Conservation (phyloP, 2,888 invertebrate species). For the Tetranychus truncatus region DNA sequence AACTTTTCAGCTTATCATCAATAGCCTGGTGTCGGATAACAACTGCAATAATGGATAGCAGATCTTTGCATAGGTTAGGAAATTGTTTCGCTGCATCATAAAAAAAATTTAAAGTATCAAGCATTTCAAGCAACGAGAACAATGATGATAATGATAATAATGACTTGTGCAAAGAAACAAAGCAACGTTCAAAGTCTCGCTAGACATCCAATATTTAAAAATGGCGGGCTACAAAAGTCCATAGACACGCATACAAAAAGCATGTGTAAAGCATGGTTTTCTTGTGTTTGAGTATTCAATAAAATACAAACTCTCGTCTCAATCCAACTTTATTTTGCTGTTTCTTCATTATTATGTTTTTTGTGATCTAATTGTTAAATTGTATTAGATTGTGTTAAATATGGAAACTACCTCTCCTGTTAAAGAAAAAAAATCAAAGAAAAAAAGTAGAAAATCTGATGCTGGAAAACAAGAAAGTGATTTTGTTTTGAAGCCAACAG, state of each 20-base stretch:
- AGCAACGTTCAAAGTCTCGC: background rate
- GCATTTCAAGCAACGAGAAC: too few species aligned
- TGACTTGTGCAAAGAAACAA: too few species aligned
- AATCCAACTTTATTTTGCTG: too few species aligned
- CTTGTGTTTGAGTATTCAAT: too few species aligned
- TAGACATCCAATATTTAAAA: too few species aligned
- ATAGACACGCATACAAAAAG: too few species aligned
- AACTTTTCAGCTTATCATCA: constrained; percentile 12
- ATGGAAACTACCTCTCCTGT: background rate
- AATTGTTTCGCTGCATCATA: constrained; percentile 11
- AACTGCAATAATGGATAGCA: constrained; percentile 19
- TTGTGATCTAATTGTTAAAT: too few species aligned
- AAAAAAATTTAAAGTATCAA: constrained; percentile 13
- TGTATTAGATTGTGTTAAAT: background rate
- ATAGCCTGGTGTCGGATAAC: constrained; percentile 17
- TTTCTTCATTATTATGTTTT: too few species aligned
- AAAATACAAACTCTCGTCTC: too few species aligned
- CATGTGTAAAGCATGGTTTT: too few species aligned
- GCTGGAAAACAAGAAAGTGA: constrained; percentile 30
- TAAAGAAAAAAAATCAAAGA: background rate
- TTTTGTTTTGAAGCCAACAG: constrained; percentile 50
- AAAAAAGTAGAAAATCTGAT: background rate
- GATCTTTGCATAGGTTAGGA: constrained; percentile 2
- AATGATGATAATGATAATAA: background rate
- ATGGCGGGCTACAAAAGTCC: too few species aligned